Base-by-base conservation (phyloP, 2,113 vertebrate genomes). In the Rhynchopsitta pachyrhyncha region DNA sequence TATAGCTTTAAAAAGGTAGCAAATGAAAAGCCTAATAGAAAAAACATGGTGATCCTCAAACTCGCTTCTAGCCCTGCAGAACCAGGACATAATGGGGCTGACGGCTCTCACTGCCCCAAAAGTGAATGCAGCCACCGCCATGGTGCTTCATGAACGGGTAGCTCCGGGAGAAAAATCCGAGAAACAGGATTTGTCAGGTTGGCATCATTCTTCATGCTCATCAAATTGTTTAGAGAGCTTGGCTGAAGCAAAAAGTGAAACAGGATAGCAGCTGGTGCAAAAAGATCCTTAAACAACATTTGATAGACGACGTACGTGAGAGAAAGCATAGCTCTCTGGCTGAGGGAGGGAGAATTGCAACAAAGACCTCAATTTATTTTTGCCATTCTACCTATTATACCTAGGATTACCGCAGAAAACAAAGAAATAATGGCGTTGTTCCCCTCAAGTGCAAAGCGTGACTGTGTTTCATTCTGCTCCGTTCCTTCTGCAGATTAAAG, bases 401-500 rank as follows among this genome's bases (percentile, higher is more conserved):
- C 71, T 85, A 85, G 77, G 96, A 93, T 92, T 88, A 95, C 63
- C 3, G 23, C 68, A 86, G 60, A 97, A 91, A 93, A 95, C 90
- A 97, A 97, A 95, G 78, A 92, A 97, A 97, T 89, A 86, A 90
- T 90, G 82, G 46, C 1, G 1, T 71, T 92, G 90, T 93, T 97
- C 90, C 90, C 94, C 95, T 80, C 82, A 96, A 88, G 63, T 93
- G 96, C 75, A 92, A 97, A 97, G 96, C 55, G 19, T 97, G 93
- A 95, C 93, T 96, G 94, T 46, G 24, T 87, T 97, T 95, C 77
- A 80, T 90, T 96, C 83, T 82, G 78, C 73, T 90, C 84, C 84
- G 70, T 59, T 95, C 93, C 81, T 95, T 96, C 93, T 2, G 4
- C 75, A 82, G 80, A 96, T 86, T 91, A 96, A 94, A 97, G 79